Base-by-base conservation (phyloP, 2,888 invertebrate genomes). In the Mellilla xanthometata region DNA sequence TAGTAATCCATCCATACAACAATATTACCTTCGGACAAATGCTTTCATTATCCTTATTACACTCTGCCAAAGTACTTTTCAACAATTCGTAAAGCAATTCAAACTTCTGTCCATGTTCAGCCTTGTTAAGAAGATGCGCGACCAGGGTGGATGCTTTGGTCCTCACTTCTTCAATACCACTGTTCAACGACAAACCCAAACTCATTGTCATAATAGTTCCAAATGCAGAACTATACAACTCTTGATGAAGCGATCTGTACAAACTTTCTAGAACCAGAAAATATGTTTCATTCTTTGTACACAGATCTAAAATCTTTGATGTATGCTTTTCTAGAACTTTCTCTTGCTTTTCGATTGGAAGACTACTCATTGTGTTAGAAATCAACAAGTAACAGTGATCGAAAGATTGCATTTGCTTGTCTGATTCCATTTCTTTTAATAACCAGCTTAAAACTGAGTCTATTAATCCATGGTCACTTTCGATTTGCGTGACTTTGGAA, bases 111-210 rank as follows among this genome's bases (percentile, higher is more conserved):
- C 84, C 85, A 36, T 65, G 69, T 15, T 86, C 85, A 0, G 75
- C 80, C 72, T 93, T 93, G 63, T 93, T 93, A 30, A 93, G 60
- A 41, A 93, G 73, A 72, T 92, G 91, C 0, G 92, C 91, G 40
- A 92, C 64, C 39, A 93, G 68, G 51, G 85, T 78, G 60, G 88
- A 90, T 0, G 90, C 84, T 49, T 85, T 84, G 7, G 66, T 67
- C 49, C 83, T 82, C 3, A 86, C 60, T 12, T 68, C 47, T 3
- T 70, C 68, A 49, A 72, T 67, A 0, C 74, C 65, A 58, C 77
- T 78, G 0, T 73, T 60, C 27, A 91, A 58, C 26, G 88, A 75
- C 6, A 89, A 34, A 12, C 73, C 68, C 23, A 81, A 62, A 9
- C 89, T 73, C 26, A 86, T 46, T 2, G 47, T 58, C 58, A 91